phyloP scores from a whole-genome alignment of 2,113 vertebrate genomes.

The Neopipo cinnamomea region DNA sequence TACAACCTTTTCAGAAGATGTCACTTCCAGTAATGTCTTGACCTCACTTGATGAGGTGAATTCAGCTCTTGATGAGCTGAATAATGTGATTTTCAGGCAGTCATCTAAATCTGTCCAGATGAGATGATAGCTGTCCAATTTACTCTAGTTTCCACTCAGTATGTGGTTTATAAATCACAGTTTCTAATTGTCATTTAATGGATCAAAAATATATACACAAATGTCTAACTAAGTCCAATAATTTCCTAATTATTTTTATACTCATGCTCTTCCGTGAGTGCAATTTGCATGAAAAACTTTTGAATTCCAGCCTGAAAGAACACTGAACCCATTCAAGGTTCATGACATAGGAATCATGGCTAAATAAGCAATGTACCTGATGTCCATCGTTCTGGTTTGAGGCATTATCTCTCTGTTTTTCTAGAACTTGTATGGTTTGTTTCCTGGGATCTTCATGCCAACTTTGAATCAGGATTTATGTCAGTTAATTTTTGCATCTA shows the following conservation, averaged over 20 bases:
- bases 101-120: neutral
- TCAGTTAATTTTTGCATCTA: neutral
- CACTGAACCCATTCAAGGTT: neutral
- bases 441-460: neutral
- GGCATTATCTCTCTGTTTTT: neutral
- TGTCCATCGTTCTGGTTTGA: neutral
- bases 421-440: neutral
- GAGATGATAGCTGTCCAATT: neutral
- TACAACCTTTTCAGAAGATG: neutral
- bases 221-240: neutral
- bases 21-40: neutral
- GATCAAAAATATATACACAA: neutral
- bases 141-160: neutral
- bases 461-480: neutral
- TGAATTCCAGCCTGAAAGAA: neutral
- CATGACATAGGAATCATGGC: neutral
- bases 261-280: neutral
- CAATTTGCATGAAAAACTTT: neutral
- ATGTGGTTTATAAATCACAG: neutral
- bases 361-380: neutral
- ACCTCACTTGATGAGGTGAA: neutral
- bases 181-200: neutral
- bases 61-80: neutral
- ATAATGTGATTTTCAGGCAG: neutral
- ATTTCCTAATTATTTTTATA: neutral